phyloP scores from a whole-genome alignment of 2,888 invertebrate species.

The Abrostola tripartita region DNA sequence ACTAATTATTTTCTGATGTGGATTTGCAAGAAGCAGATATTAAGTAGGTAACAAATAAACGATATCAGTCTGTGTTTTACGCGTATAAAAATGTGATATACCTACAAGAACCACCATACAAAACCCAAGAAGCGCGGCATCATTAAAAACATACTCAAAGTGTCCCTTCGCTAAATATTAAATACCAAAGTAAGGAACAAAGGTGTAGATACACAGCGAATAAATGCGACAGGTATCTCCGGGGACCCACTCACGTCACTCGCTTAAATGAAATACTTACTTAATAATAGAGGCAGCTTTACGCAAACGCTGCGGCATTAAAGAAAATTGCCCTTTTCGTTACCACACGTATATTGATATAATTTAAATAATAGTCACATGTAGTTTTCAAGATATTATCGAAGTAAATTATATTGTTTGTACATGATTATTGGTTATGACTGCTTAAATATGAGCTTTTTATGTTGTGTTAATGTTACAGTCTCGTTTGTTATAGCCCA shows the following conservation, averaged over 20 bases:
- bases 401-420: conserved; percentile 45
- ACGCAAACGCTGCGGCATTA: conserved; percentile 70
- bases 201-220: conserved; percentile 71
- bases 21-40: too few relatives aligned
- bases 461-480: conserved; percentile 19
- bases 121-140: neutral
- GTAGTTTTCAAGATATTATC: conserved; percentile 50
- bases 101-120: too few relatives aligned
- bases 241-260: conserved; percentile 73
- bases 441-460: conserved; percentile 41
- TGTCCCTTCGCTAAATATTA: conserved; percentile 70
- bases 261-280: conserved; percentile 84
- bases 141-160: conserved; percentile 47
- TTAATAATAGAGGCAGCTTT: conserved; percentile 82
- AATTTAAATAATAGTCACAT: conserved; percentile 49
- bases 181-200: conserved; percentile 70
- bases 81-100: too few relatives aligned
- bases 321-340: conserved; percentile 72
- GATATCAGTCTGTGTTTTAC: too few relatives aligned
- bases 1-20: too few relatives aligned
- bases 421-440: conserved; percentile 21
- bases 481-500: conserved; percentile 14
- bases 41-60: too few relatives aligned
- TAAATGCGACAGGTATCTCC: conserved; percentile 84
- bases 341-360: conserved; percentile 69